Evolutionary conservation across 2,888 invertebrate species (phyloP).

Genomic region (Macropis europaea): DNA sequence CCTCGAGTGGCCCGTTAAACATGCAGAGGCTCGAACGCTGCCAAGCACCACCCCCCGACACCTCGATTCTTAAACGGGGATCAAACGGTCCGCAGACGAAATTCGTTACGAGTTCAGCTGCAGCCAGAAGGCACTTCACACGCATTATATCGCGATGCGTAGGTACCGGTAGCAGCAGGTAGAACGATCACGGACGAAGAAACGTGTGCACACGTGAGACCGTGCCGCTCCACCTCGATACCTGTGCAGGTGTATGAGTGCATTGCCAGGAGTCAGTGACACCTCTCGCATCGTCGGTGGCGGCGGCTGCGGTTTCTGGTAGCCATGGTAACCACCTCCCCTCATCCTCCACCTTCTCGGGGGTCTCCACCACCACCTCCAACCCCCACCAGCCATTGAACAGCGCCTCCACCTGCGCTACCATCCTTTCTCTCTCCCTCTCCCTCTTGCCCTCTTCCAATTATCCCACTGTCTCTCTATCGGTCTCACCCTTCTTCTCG

Average conservation of each 20-base stretch:
- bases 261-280: constrained; percentile 78
- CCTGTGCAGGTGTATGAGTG: constrained; percentile 52
- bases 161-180: constrained; percentile 28
- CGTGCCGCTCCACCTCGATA: constrained; percentile 12
- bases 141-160: constrained; percentile 51
- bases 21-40: constrained; percentile 10
- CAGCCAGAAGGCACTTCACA: constrained; percentile 40
- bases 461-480: constrained; percentile 70
- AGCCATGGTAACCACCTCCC: constrained; percentile 77
- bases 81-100: constrained; percentile 49
- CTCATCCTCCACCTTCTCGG: constrained; percentile 54
- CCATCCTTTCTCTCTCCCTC: constrained; percentile 64
- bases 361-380: constrained; percentile 55
- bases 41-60: constrained; percentile 14
- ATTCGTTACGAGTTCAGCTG: constrained; percentile 40
- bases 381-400: constrained; percentile 57
- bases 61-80: constrained; percentile 36
- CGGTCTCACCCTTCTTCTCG: constrained; percentile 52
- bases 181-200: background rate
- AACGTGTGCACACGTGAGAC: constrained; percentile 19
- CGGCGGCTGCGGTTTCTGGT: constrained; percentile 77
- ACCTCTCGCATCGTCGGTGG: constrained; percentile 77
- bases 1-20: background rate
- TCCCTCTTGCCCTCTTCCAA: constrained; percentile 57
- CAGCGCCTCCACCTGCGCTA: constrained; percentile 61